Conservation (phyloP, 2,113 vertebrate species). For the Chauna torquata region DNA sequence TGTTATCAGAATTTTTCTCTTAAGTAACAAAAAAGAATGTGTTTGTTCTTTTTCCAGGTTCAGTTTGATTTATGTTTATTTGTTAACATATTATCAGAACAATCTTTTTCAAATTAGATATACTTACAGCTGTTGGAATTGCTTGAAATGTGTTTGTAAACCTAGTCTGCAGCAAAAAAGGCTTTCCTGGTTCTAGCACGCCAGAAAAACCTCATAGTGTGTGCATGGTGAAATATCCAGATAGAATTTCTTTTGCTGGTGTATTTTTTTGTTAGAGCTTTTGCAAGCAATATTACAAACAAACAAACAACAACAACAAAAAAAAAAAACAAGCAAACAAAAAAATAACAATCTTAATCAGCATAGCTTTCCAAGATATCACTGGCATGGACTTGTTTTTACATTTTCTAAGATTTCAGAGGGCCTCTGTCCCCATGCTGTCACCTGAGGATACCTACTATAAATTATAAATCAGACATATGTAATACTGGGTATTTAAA, state of each 20-base stretch:
- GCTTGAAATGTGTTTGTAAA: background rate
- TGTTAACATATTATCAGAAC: background rate
- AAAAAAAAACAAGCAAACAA: background rate
- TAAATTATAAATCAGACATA: background rate
- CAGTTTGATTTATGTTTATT: conserved; percentile 7
- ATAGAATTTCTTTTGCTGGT: background rate
- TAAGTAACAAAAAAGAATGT: background rate
- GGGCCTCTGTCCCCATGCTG: background rate
- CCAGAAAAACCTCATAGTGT: background rate
- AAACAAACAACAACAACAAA: background rate
- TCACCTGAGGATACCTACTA: background rate
- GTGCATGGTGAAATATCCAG: background rate
- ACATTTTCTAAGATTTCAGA: background rate
- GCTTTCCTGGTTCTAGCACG: background rate
- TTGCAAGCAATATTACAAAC: background rate
- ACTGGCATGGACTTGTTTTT: background rate
- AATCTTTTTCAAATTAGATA: background rate
- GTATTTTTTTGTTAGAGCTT: background rate
- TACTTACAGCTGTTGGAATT: background rate
- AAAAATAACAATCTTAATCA: background rate
- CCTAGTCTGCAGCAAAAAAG: background rate
- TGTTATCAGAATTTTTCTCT: background rate
- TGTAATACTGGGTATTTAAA: background rate
- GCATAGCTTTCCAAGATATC: background rate
- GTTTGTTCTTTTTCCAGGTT: background rate